phyloP scores from a whole-genome alignment of 2,888 invertebrate species.

The Ennomos quercinarius region DNA sequence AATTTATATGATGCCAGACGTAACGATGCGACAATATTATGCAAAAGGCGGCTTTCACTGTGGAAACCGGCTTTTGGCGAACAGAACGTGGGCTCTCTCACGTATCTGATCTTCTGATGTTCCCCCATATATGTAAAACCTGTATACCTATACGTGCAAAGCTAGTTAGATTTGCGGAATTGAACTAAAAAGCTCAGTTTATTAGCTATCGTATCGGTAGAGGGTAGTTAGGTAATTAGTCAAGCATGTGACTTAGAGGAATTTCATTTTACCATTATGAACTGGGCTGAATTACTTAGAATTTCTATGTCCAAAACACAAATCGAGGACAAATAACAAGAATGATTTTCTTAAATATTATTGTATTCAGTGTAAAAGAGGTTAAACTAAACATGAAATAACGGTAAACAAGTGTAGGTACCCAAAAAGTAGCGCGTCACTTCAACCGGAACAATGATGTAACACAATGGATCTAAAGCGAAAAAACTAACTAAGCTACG shows the following conservation, averaged over 20 bases:
- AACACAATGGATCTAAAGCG: background rate
- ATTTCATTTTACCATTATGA: too few relatives aligned
- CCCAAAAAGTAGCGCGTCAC: conserved; percentile 1
- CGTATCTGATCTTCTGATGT: background rate
- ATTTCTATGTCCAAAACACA: too few relatives aligned
- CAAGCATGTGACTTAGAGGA: too few relatives aligned
- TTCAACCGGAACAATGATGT: conserved; percentile 18
- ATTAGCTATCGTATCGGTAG: background rate
- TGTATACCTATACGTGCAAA: conserved; percentile 5
- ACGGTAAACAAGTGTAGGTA: background rate
- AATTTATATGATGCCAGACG: conserved; percentile 16
- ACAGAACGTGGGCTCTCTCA: conserved; percentile 18
- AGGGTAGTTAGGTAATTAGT: too few relatives aligned
- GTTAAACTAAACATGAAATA: background rate
- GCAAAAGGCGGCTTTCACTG: conserved; percentile 53
- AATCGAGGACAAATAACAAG: too few relatives aligned
- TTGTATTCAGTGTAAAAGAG: too few relatives aligned
- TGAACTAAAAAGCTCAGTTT: background rate
- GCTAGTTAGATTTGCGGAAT: background rate
- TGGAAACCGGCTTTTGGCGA: conserved; percentile 42
- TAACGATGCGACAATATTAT: conserved; percentile 45
- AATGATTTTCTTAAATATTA: too few relatives aligned
- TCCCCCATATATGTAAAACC: conserved; percentile 11
- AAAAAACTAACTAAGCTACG: background rate
- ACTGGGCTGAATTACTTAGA: too few relatives aligned